Evolutionary conservation across 2,797 vertebrate species (phyloP).

Genomic region (Rhincodon typus): DNA sequence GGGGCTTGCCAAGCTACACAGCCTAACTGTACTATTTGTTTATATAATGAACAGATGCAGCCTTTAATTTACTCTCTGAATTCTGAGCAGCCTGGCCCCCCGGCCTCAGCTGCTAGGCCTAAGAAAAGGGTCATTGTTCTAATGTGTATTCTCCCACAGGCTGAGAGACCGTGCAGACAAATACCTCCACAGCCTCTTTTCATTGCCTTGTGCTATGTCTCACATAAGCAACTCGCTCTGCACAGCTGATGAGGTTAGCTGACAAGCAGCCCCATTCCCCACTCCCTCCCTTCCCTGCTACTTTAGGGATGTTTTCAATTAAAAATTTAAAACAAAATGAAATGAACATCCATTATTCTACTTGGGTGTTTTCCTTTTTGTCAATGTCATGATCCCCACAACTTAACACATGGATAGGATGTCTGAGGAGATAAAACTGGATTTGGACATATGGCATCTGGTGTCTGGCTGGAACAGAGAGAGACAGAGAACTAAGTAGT

Average conservation of each 20-base stretch:
- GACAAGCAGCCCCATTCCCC: not conserved
- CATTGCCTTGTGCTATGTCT: conserved; percentile 23
- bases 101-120: conserved; percentile 2
- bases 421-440: not conserved
- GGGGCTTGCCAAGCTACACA: conserved; percentile 18
- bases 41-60: conserved; percentile 36
- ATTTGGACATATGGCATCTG: not conserved
- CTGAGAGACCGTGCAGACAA: conserved; percentile 29
- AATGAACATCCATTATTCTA: not conserved
- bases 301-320: conserved; percentile 9
- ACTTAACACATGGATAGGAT: not conserved
- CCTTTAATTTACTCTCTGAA: conserved; percentile 32
- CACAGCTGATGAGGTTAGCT: conserved; percentile 4
- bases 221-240: conserved; percentile 14
- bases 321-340: not conserved
- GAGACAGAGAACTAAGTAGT: not conserved
- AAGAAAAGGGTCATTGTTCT: conserved; percentile 22
- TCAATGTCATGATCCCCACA: not conserved
- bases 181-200: conserved; percentile 31
- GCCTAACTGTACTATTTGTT: conserved; percentile 36
- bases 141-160: conserved; percentile 29
- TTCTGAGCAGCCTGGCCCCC: conserved; percentile 21
- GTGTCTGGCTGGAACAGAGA: not conserved
- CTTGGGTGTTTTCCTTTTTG: not conserved
- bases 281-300: not conserved